Base-by-base conservation (phyloP, 2,888 invertebrate genomes). In the Cyrtodaria siliqua region DNA sequence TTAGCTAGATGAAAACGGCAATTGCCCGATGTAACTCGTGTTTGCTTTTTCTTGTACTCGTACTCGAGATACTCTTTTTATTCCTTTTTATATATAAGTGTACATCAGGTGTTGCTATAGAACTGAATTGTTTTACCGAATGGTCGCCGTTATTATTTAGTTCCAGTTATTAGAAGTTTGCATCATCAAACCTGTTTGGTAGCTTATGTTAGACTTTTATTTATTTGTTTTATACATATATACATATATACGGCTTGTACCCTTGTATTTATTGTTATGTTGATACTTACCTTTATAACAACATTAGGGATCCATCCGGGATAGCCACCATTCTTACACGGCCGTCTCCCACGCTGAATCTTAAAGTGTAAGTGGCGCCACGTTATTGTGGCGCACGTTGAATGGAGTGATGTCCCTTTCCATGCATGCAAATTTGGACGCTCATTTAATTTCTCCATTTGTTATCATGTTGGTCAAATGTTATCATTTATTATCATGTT, bases 301-400 rank as follows among this genome's bases (percentile, higher is more conserved):
- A 18, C 44, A 44, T 44, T 44, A 44, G 44, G 44, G 3, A 16
- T 72, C 78, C 49, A 69, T 78, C 55, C 68, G 78, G 24, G 78
- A 78, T 57, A 64, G 64, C 33, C 78, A 73, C 44, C 69, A 72
- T 44, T 69, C 40, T 44, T 64, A 50, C 40, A 72, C 52, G 62
- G 29, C 33, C 52, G 44, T 53, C 40, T 3, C 44, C 53, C 33
- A 56, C 26, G 52, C 60, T 16, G 72, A 78, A 56, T 33, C 33
- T 33, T 78, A 73, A 50, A 68, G 14, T 72, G 78, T 78, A 78
- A 69, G 78, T 72, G 53, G 42, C 59, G 60, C 59, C 49, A 38
- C 57, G n/a, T n/a, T 47, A 26, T 47, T 47, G 47, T 62, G 29
- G 56, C 49, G 42, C 42, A 40, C 27, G 23, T 33, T 60, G 60